Percentiles rank a stretch among this genome's conserved stretches.
These are phyloP conservation scores for Scartelaos histophorus DNA, from an alignment of 2,113 vertebrate species.

Conservation along the genomic window DNA sequence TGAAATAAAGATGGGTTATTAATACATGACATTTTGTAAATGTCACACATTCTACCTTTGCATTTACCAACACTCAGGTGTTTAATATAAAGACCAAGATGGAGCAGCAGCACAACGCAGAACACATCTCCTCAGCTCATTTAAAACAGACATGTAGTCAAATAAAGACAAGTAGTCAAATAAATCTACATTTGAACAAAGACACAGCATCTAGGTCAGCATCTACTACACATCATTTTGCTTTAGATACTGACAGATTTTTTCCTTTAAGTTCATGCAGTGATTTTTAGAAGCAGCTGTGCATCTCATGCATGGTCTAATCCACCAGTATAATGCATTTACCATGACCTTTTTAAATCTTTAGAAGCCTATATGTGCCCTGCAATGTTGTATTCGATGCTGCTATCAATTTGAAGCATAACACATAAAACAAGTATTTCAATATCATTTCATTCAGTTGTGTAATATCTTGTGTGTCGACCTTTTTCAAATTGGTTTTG, in stretches of 20 bases:
- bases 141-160: not conserved
- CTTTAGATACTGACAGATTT: too few species aligned
- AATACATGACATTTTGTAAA: slow-evolving; percentile 2
- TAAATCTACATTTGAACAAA: not conserved
- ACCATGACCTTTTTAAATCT: not conserved
- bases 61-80: not conserved
- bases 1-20: slow-evolving; percentile 5
- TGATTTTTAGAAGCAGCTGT: too few species aligned
- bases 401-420: not conserved
- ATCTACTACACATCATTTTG: not conserved
- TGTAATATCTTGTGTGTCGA: not conserved
- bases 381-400: not conserved
- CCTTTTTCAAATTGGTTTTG: not conserved
- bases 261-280: too few species aligned
- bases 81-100: not conserved
- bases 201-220: not conserved
- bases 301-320: too few species aligned
- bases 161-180: not conserved
- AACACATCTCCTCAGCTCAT: not conserved
- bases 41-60: not conserved
- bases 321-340: not conserved
- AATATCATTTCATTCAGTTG: not conserved
- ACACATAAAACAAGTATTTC: not conserved
- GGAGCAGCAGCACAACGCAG: not conserved
- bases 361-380: not conserved